Conservation (phyloP, 53 echinoderm and acorn worm genomes). For the Luidia sarsii region DNA sequence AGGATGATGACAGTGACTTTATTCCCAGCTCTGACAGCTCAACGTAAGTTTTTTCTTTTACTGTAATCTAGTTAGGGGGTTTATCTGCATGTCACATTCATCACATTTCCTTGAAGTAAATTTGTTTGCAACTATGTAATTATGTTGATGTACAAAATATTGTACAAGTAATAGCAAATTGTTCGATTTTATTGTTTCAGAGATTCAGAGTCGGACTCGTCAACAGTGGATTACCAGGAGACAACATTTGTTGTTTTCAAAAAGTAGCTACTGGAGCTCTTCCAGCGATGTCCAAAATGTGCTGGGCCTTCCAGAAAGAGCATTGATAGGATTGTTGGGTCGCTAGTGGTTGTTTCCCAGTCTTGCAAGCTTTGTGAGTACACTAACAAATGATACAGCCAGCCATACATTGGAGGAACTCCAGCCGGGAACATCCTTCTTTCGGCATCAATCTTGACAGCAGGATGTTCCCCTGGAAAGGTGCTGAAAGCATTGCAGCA, state of each 20-base stretch:
- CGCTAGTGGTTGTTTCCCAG: neutral
- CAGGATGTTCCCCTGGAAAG: constrained; percentile 21
- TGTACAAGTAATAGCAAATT: neutral
- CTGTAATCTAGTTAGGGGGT: neutral
- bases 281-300: constrained; percentile 8
- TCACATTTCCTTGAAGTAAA: neutral
- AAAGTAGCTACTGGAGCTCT: constrained; percentile 1
- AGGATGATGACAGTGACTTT: neutral
- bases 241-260: constrained; percentile 25
- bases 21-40: neutral
- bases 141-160: neutral
- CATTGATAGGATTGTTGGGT: neutral
- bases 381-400: neutral
- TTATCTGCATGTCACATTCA: neutral
- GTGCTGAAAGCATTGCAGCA: neutral
- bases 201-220: neutral
- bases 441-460: constrained; percentile 44
- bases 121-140: neutral
- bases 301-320: neutral
- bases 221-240: neutral
- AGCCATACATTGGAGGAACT: neutral
- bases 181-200: neutral
- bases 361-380: neutral
- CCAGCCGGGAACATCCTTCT: constrained; percentile 49
- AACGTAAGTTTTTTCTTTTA: neutral